phyloP scores from a whole-genome alignment of 64 coral and sea anemone genomes.

The Stylophora pistillata region DNA sequence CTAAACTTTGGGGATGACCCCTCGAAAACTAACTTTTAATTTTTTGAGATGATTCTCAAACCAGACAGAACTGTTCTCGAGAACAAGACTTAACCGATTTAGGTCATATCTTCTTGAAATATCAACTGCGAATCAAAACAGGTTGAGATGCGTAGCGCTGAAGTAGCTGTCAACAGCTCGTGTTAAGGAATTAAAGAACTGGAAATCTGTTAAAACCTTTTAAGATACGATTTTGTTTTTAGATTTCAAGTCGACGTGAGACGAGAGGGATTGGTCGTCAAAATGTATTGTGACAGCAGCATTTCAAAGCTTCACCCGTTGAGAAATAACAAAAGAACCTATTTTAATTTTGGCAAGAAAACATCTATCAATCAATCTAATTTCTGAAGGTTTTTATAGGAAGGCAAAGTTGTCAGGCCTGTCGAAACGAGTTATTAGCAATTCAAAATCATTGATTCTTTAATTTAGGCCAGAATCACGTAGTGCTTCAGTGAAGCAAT shows the following conservation, averaged over 20 bases:
- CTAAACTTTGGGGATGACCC: neutral
- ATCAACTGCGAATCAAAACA: slow-evolving; percentile 38
- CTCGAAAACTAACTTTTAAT: neutral
- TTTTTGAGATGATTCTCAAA: neutral
- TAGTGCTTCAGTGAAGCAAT: neutral
- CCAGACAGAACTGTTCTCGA: neutral
- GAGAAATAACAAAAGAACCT: slow-evolving; percentile 35
- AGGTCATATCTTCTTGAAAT: slow-evolving; percentile 22
- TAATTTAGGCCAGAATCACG: neutral
- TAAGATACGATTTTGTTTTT: slow-evolving; percentile 29
- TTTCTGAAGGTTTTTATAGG: slow-evolving; percentile 26
- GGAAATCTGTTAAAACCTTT: slow-evolving; percentile 48
- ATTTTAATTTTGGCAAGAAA: slow-evolving; percentile 50
- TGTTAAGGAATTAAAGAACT: slow-evolving; percentile 14
- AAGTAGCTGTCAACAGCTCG: slow-evolving; percentile 42
- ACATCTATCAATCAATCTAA: slow-evolving; percentile 45
- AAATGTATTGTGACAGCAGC: slow-evolving; percentile 40
- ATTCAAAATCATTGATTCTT: slow-evolving; percentile 54
- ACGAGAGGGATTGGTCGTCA: neutral
- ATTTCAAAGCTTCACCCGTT: slow-evolving; percentile 24
- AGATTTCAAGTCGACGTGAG: slow-evolving; percentile 17
- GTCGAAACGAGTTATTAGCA: slow-evolving; percentile 42
- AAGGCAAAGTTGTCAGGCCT: slow-evolving; percentile 44
- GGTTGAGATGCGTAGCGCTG: neutral
- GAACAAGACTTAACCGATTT: slow-evolving; percentile 45